A percentile compares a stretch with the other conserved stretches of the same genome.
Conservation (phyloP, 2,797 vertebrate species). For the Chelon labrosus region DNA sequence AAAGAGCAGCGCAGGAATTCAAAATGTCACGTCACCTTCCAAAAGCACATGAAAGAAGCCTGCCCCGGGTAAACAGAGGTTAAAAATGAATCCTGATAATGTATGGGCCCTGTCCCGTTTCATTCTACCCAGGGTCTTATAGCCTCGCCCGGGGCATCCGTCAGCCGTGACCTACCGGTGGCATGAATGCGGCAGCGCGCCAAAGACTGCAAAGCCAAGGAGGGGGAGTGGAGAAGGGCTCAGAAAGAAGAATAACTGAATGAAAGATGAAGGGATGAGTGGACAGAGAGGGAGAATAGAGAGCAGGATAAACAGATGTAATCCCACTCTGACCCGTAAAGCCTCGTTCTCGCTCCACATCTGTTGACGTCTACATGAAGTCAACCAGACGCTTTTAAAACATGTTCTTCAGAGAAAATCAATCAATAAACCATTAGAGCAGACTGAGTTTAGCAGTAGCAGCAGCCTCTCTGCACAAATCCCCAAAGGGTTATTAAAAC, state of each 20-base stretch:
- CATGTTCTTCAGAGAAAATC: not conserved
- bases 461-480: too few species aligned
- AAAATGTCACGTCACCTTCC: conserved; percentile 49
- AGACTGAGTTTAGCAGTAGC: not conserved
- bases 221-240: not conserved
- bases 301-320: conserved; percentile 26
- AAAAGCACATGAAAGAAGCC: conserved; percentile 6
- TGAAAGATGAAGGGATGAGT: conserved; percentile 7
- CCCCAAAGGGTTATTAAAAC: too few species aligned
- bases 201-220: conserved; percentile 33
- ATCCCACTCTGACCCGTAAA: conserved; percentile 45
- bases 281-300: not conserved
- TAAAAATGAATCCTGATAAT: conserved; percentile 52
- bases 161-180: conserved; percentile 61
- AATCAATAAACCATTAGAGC: not conserved
- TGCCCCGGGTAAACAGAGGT: conserved; percentile 46
- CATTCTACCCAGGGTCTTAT: conserved; percentile 52
- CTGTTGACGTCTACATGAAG: conserved; percentile 49
- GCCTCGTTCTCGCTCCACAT: conserved; percentile 33
- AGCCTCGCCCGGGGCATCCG: conserved; percentile 58
- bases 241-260: conserved; percentile 10
- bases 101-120: conserved; percentile 50
- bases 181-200: conserved; percentile 47
- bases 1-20: conserved; percentile 24
- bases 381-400: conserved; percentile 17